Evolutionary conservation across 2,888 invertebrate species (phyloP).

Genomic region (Andrena bucephala): DNA sequence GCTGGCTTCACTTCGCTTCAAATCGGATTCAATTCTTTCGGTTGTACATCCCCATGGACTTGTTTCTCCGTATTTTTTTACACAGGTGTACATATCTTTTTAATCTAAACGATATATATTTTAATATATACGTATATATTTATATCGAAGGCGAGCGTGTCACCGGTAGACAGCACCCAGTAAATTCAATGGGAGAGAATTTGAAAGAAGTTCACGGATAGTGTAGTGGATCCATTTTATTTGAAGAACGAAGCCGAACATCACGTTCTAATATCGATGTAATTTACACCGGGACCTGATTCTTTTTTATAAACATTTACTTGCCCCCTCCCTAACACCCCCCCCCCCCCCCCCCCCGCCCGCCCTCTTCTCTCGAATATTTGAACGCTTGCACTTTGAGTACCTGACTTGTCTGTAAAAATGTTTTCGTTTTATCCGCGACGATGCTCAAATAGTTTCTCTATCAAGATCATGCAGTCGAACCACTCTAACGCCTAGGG

Average conservation of each 20-base stretch:
- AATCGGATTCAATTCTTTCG: constrained; percentile 12
- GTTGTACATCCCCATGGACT: constrained; percentile 23
- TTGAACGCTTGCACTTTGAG: constrained; percentile 55
- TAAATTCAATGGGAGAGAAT: not conserved
- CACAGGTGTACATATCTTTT: constrained; percentile 50
- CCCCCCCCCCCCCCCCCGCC: no score
- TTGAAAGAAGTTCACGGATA: not conserved
- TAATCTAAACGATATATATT: constrained; percentile 60
- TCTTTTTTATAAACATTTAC: constrained; percentile 50
- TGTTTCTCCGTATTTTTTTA: constrained; percentile 54
- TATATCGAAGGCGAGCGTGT: constrained; percentile 31
- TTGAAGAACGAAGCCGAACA: constrained; percentile 21
- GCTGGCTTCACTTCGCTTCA: not conserved
- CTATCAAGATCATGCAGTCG: constrained; percentile 14
- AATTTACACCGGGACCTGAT: constrained; percentile 60
- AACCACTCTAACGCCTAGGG: not conserved
- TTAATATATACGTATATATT: constrained; percentile 50
- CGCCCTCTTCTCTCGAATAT: constrained; percentile 11
- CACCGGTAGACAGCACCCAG: not conserved
- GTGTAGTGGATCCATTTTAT: constrained; percentile 17
- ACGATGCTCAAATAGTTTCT: not conserved
- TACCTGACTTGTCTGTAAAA: constrained; percentile 58
- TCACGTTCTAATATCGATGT: constrained; percentile 24
- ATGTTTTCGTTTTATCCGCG: constrained; percentile 34
- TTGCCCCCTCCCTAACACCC: not conserved